Base-by-base conservation (phyloP, 2,113 vertebrate species). In the Cinclus mexicanus region DNA sequence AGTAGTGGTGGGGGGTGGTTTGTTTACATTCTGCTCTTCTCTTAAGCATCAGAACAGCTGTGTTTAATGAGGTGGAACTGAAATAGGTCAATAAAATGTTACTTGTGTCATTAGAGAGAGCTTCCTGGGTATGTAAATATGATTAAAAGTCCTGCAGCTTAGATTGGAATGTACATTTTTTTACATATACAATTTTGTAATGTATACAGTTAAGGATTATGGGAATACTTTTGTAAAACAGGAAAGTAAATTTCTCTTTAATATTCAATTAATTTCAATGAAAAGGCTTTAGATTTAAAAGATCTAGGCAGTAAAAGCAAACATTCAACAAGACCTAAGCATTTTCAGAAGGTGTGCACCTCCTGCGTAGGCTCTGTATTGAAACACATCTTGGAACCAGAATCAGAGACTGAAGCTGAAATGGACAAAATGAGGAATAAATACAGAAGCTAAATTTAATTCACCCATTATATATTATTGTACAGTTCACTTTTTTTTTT, bases 61-160 rank as follows among this genome's bases (percentile, higher is more conserved):
- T 93, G 24, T 90, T 92, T 89, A 90, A 89, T 90, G 63, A 94
- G 35, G 46, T 85, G 47, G 35, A 94, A 70, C 35, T 76, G 29
- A 80, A 96, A 91, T 46, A 93, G 86, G 79, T 90, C 82, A 87
- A 79, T 95, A 82, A 94, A 94, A 89, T 72, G 21, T 87, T 94
- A 90, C 65, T 76, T 97, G 18, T 17, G 5, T 87, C 52, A 79
- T 84, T 84, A 90, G 39, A 69, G 63, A 77, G 33, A 90, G 70
- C 35, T 19, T 83, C 60, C 28, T 75, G 78, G 15, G 33, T 91
- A 44, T 42, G 49, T 79, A 63, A 93, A 33, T 87, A 52, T 71
- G 70, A 88, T 88, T 93, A 78, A 42, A 46, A 76, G 17, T 82
- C 49, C 19, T 72, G 28, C 55, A 68, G 1, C 18, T 86, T 76